These are phyloP conservation scores for Epinotia bilunana DNA, from an alignment of 2,888 invertebrate genomes.

Conservation along the genomic window DNA sequence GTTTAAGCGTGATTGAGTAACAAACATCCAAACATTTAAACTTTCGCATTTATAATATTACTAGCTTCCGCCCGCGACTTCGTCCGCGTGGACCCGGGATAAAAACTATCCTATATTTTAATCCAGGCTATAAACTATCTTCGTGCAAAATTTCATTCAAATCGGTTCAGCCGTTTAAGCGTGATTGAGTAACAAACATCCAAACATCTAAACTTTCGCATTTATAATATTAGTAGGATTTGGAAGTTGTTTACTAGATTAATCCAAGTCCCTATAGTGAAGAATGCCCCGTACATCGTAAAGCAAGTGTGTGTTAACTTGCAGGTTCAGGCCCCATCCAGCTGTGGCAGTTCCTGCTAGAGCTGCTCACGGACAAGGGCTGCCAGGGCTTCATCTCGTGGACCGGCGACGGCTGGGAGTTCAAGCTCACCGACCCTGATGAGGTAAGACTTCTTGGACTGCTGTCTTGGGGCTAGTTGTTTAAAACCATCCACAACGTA, in stretches of 20 bases:
- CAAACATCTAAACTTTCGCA: too few relatives aligned
- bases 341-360: constrained; percentile 98
- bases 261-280: constrained; percentile 48
- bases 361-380: constrained; percentile 96
- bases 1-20: too few relatives aligned
- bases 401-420: constrained; percentile 99
- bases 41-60: too few relatives aligned
- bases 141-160: too few relatives aligned
- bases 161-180: too few relatives aligned
- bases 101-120: too few relatives aligned
- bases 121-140: too few relatives aligned
- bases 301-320: constrained; percentile 77
- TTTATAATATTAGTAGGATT: too few relatives aligned
- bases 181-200: too few relatives aligned
- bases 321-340: constrained; percentile 98
- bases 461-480: background rate
- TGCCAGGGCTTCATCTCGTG: constrained; percentile 99
- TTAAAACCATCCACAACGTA: background rate
- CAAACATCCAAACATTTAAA: too few relatives aligned
- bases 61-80: too few relatives aligned
- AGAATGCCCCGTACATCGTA: constrained; percentile 71
- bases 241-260: background rate
- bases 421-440: constrained; percentile 98
- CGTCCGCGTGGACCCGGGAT: too few relatives aligned
- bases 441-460: constrained; percentile 86